A percentile compares a stretch with the other conserved stretches of the same genome.
These are phyloP conservation scores for Spodoptera picta DNA, from an alignment of 2,888 invertebrate species.

Conservation along the genomic window DNA sequence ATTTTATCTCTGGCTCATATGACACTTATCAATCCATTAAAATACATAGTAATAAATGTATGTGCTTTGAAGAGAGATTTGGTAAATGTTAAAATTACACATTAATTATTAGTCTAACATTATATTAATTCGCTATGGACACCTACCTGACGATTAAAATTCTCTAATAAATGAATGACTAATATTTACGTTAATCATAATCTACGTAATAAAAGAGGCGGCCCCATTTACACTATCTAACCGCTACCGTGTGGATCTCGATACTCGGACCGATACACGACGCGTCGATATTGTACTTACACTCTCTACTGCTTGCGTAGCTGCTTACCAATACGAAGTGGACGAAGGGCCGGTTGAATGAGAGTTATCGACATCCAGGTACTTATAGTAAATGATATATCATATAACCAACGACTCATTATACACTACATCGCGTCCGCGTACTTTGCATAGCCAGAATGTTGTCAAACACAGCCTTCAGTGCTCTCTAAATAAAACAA, in stretches of 20 bases:
- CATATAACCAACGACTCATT: conserved; percentile 16
- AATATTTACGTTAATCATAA: conserved; percentile 67
- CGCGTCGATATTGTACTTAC: conserved; percentile 7
- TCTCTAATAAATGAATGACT: conserved; percentile 79
- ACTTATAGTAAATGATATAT: conserved; percentile 21
- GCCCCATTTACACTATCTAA: conserved; percentile 82
- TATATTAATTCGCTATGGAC: conserved; percentile 77
- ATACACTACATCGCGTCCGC: not conserved
- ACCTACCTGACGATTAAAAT: conserved; percentile 78
- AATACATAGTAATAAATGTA: conserved; percentile 59
- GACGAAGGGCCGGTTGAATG: conserved; percentile 31
- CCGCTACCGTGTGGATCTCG: conserved; percentile 38
- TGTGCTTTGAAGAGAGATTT: conserved; percentile 79
- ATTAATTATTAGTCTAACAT: conserved; percentile 70
- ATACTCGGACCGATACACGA: conserved; percentile 25
- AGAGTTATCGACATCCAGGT: conserved; percentile 28
- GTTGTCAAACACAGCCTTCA: conserved; percentile 6
- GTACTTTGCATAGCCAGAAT: conserved; percentile 9
- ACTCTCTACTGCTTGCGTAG: conserved; percentile 7
- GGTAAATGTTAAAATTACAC: conserved; percentile 80
- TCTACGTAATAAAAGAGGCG: conserved; percentile 82
- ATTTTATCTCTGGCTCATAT: conserved; percentile 45
- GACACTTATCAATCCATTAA: conserved; percentile 41
- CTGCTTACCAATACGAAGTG: conserved; percentile 23
- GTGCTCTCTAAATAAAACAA: conserved; percentile 13